phyloP scores from a whole-genome alignment of 2,888 invertebrate genomes.

The Dasysyrphus albostriatus region DNA sequence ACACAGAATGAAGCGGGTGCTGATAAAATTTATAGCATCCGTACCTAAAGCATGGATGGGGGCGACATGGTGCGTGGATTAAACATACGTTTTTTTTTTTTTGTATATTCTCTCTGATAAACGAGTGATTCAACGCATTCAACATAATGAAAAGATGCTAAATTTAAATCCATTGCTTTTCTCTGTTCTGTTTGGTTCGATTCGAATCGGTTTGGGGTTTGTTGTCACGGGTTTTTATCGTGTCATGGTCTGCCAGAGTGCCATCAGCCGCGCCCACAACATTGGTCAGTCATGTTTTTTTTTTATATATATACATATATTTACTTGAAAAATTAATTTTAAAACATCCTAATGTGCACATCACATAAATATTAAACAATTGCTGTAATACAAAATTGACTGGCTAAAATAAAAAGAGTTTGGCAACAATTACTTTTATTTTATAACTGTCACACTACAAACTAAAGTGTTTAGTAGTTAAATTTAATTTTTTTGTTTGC shows the following conservation, averaged over 20 bases:
- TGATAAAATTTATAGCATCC: conserved; percentile 72
- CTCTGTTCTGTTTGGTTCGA: conserved; percentile 1
- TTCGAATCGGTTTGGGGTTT: conserved; percentile 23
- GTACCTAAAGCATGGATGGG: conserved; percentile 43
- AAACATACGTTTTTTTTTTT: not conserved
- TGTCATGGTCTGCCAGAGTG: conserved; percentile 43
- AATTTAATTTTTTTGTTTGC: conserved; percentile 2
- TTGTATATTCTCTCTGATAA: conserved; percentile 22
- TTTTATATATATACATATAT: not conserved
- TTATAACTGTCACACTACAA: not conserved
- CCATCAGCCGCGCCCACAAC: conserved; percentile 46
- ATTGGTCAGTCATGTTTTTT: conserved; percentile 25
- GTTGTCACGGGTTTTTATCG: conserved; percentile 46
- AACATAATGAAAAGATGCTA: conserved; percentile 37
- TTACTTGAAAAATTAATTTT: not conserved
- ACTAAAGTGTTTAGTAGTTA: conserved; percentile 1
- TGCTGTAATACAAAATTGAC: not conserved
- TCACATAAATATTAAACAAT: conserved; percentile 20
- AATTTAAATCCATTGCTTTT: conserved; percentile 54
- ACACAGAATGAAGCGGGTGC: not conserved
- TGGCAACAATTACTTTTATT: conserved; percentile 12
- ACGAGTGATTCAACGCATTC: conserved; percentile 62
- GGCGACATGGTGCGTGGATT: conserved; percentile 39
- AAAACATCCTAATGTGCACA: conserved; percentile 2
- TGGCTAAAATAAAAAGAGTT: not conserved